Base-by-base conservation (phyloP, 1,140 invertebrate species). In the Sweltsa coloradensis region DNA sequence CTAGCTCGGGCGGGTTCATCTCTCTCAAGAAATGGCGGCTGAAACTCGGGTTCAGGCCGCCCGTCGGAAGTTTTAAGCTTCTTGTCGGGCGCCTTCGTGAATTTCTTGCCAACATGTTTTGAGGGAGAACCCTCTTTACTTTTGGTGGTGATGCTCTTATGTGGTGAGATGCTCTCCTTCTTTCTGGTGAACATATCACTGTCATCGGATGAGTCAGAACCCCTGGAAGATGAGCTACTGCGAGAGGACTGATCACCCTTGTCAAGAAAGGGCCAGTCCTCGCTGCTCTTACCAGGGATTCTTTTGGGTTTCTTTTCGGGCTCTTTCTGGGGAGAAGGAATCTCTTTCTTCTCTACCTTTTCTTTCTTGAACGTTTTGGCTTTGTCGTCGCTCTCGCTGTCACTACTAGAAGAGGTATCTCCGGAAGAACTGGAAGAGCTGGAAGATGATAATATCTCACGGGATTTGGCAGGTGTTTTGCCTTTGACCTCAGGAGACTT, bases 61-160 rank as follows among this genome's bases (percentile, higher is more conserved):
- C 76, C 76, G 73, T 83, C 79, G 78, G 79, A 81, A 82, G 79
- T 82, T 83, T 83, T 83, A 79, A 81, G 79, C 79, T 84, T 83
- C 80, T 81, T 83, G 67, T 83, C 80, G 63, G 78, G 78, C 73
- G 78, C 72, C 72, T 76, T 79, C 60, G 71, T 73, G 63, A 74
- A 68, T 68, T 71, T 74, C 61, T 68, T 68, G 57, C 66, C 70
- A 55, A 70, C 70, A 50, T 49, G 60, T 41, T 61, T 67, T 52
- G 56, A 47, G 48, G 61, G 61, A 52, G 63, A 65, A 50, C 53
- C 60, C 57, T 53, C 41, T n/a, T 44, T 41, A n/a, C 40, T 26
- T 22, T 37, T 37, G 18, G 36, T 5, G 18, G 18, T 22, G 23
- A 4, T 37, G 3, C 11, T 22, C 16, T 19, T 40, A 19, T 13